Conservation (phyloP, 2,797 vertebrate genomes). For the Synaphobranchus kaupii region DNA sequence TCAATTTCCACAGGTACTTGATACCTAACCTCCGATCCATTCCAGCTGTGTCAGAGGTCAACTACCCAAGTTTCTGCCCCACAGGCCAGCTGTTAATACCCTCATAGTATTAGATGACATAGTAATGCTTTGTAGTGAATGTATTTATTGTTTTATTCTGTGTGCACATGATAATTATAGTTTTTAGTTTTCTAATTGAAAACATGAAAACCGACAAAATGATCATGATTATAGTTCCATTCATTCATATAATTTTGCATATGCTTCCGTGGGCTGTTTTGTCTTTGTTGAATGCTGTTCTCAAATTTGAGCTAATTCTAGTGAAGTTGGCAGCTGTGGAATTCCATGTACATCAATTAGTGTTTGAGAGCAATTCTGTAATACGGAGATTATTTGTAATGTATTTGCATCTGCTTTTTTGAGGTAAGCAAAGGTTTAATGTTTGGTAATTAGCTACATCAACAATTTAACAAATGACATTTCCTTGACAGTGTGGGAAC, state of each 20-base stretch:
- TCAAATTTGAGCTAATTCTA: neutral
- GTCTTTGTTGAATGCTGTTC: neutral
- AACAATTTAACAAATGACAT: neutral
- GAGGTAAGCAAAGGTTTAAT: conserved; percentile 14
- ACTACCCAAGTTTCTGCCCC: neutral
- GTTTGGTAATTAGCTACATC: conserved; percentile 11
- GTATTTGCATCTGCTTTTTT: conserved; percentile 5
- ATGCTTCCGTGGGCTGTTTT: neutral
- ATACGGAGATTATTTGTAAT: neutral
- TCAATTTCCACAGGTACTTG: neutral
- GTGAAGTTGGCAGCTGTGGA: neutral
- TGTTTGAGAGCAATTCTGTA: neutral
- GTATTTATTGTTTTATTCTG: neutral
- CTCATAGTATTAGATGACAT: neutral
- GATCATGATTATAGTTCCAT: neutral
- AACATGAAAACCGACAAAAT: conserved; percentile 6
- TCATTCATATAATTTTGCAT: neutral
- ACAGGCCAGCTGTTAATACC: neutral
- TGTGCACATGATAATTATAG: neutral
- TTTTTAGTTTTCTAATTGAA: neutral
- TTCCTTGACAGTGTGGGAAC: neutral
- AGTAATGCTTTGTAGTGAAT: conserved; percentile 4
- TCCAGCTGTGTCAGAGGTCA: conserved; percentile 3
- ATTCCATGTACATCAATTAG: neutral
- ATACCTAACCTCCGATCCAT: neutral